Base-by-base conservation (phyloP, 2,797 vertebrate species). In the Etheostoma perlongum region DNA sequence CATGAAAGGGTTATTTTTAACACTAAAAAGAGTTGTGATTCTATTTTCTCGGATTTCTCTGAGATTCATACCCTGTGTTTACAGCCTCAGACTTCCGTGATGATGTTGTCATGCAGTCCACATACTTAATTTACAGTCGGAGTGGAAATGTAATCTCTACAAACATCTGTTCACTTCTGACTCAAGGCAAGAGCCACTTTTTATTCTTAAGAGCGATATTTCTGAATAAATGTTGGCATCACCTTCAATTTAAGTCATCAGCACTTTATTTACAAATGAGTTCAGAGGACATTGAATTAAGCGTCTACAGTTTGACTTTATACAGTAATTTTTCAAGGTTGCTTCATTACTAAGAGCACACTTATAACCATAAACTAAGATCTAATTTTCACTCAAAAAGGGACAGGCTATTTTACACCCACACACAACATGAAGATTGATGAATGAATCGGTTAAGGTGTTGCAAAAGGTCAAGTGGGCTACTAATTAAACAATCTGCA, bases 91-190 rank as follows among this genome's bases (percentile, higher is more conserved):
- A 54, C 42, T 53, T 13, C 48, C 51, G 90, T 90, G 91, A 93
- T 90, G 85, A 91, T 94, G 95, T 96, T 95, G 90, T 89, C 89
- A 96, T 96, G 95, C 95, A 94, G 95, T 93, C 91, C 91, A 93
- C 91, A 94, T 94, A 95, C 94, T 96, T 96, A 91, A 96, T 96
- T 95, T 96, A 95, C 95, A 94, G 94, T 96, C 94, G 85, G 93
- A 95, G 94, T 91, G 91, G 92, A 89, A 94, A 95, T 93, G 94
- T 95, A 96, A 96, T 97, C 95, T 95, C 95, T 95, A 92, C 94
- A 95, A 96, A 96, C 96, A 96, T 96, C 96, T 97, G 96, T 95
- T 97, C 95, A 93, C 93, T 94, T 94, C 92, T 94, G 95, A 95
- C 94, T 95, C 93, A 93, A 96, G 95, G 94, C 93, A 95, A 95